A percentile compares a stretch with the other conserved stretches of the same genome.
Conservation (phyloP, 2,113 vertebrate genomes). For the Stercorarius parasiticus region DNA sequence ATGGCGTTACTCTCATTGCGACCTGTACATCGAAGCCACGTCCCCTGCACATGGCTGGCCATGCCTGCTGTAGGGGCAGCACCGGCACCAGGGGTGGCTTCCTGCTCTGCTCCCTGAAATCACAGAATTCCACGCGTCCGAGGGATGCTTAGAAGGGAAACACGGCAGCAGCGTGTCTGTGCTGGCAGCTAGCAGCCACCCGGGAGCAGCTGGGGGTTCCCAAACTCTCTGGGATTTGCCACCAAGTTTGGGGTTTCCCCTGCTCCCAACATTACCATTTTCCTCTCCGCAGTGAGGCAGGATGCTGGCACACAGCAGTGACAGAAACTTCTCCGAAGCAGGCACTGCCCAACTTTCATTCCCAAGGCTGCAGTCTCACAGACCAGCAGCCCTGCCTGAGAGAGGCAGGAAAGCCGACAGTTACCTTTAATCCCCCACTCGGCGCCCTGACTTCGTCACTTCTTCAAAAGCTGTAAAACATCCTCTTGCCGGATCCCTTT, state of each 20-base stretch:
- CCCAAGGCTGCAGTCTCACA: neutral
- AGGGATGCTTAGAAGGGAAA: neutral
- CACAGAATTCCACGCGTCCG: neutral
- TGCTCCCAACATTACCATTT: neutral
- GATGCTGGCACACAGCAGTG: fast-evolving
- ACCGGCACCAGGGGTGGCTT: neutral
- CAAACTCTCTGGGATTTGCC: neutral
- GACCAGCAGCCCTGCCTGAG: neutral
- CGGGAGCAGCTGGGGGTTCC: neutral
- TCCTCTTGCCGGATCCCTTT: neutral
- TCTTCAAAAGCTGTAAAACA: neutral
- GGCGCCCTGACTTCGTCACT: neutral
- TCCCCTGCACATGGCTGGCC: neutral
- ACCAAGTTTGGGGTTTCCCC: neutral
- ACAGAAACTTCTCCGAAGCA: neutral
- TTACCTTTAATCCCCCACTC: neutral
- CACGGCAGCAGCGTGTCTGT: fast-evolving
- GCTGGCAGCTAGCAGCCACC: neutral
- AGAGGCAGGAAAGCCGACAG: neutral
- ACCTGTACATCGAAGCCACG: neutral
- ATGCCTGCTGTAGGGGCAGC: neutral
- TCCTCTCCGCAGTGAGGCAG: neutral
- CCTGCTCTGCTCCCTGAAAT: neutral
- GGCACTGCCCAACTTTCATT: neutral
- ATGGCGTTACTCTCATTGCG: neutral